A percentile compares a stretch with the other conserved stretches of the same genome.
Conservation (phyloP, 2,888 invertebrate species). For the Coremacera marginata region DNA sequence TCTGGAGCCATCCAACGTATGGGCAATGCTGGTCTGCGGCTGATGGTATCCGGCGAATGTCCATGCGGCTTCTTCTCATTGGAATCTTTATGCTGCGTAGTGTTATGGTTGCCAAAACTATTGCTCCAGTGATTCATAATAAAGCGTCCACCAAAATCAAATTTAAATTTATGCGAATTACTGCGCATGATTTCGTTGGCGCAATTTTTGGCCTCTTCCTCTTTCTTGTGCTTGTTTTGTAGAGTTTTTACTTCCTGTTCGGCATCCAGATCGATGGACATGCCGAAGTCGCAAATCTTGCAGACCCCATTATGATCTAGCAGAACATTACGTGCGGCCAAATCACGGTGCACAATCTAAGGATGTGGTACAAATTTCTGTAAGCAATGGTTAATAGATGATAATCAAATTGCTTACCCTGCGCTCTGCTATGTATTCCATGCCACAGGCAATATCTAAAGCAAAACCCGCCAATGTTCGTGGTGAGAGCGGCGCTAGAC, state of each 20-base stretch:
- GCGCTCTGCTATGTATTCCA: constrained; percentile 86
- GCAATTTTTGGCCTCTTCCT: constrained; percentile 53
- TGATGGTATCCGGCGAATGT: constrained; percentile 63
- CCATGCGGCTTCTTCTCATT: constrained; percentile 31
- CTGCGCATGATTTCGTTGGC: constrained; percentile 60
- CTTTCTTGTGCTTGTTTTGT: constrained; percentile 49
- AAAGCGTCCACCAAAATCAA: constrained; percentile 65
- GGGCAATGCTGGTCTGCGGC: constrained; percentile 67
- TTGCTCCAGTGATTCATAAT: constrained; percentile 65
- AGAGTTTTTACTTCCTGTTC: constrained; percentile 57
- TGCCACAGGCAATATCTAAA: constrained; percentile 85
- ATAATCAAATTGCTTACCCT: too few relatives aligned
- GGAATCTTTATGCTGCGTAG: constrained; percentile 39
- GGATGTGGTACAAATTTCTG: too few relatives aligned
- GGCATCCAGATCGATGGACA: constrained; percentile 78
- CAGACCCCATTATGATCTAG: constrained; percentile 88
- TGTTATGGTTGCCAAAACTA: constrained; percentile 50
- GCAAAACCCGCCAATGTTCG: constrained; percentile 84
- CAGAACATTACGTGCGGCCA: constrained; percentile 85
- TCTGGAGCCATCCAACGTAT: constrained; percentile 88
- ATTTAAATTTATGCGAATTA: constrained; percentile 62
- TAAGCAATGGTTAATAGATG: too few relatives aligned
- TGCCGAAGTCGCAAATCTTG: constrained; percentile 90
- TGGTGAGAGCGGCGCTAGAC: constrained; percentile 67
- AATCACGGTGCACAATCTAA: constrained; percentile 87